These are phyloP conservation scores for Thereva unica DNA, from an alignment of 2,888 invertebrate genomes.

Conservation along the genomic window DNA sequence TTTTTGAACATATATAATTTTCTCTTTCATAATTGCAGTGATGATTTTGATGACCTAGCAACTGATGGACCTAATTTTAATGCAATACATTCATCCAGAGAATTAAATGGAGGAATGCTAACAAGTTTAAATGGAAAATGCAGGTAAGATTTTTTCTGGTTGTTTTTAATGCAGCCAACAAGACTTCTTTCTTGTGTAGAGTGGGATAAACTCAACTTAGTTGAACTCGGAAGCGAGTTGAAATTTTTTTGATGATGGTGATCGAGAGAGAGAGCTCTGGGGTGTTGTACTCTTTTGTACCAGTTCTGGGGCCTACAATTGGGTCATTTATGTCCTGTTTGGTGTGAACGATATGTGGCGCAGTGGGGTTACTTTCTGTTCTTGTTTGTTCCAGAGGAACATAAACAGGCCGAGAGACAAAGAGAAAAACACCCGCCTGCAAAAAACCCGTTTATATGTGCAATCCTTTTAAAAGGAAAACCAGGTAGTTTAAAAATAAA, in stretches of 20 bases:
- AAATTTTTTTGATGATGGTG: conserved; percentile 9
- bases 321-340: too few relatives aligned
- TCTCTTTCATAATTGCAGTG: conserved; percentile 37
- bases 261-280: not conserved
- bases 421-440: too few relatives aligned
- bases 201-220: conserved; percentile 2
- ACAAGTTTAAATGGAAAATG: conserved; percentile 35
- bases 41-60: conserved; percentile 42
- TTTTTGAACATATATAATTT: conserved; percentile 40
- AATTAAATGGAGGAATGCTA: conserved; percentile 24
- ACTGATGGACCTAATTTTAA: conserved; percentile 34
- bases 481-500: too few relatives aligned
- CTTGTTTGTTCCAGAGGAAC: too few relatives aligned
- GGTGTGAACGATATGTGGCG: too few relatives aligned
- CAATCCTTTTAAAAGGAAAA: too few relatives aligned
- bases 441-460: too few relatives aligned
- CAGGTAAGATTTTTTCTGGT: conserved; percentile 35
- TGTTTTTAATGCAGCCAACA: conserved; percentile 26
- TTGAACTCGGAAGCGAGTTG: not conserved
- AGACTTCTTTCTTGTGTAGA: conserved; percentile 19
- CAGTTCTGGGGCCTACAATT: too few relatives aligned
- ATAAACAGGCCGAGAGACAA: too few relatives aligned
- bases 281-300: too few relatives aligned
- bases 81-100: conserved; percentile 27
- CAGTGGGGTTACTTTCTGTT: too few relatives aligned